Evolutionary conservation across 2,113 vertebrate species (phyloP), one percentile per base, ranked within the genome.

Genomic region (Tachuris rubrigastra): DNA sequence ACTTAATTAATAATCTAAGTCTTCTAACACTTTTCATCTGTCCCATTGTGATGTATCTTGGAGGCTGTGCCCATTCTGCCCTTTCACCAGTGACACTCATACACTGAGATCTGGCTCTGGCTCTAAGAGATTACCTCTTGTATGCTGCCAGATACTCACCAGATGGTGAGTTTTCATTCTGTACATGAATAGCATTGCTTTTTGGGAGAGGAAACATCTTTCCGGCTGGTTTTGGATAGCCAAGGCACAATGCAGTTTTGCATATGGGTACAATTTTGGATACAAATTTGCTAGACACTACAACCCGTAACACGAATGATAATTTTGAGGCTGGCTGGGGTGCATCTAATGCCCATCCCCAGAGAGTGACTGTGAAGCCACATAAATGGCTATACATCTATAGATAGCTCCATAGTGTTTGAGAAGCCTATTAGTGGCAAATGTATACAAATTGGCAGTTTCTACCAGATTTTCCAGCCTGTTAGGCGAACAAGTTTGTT

Each of bases 391-490:
- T 80, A 41, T 59, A 28, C 23, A 80, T 47, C 59, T 47, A 55
- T 9, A 62, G 75, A 76, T 79, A 94, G 9, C 63, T 86, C 59
- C 47, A 67, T 47, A 35, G 46, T 67, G 72, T 55, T 66, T 1
- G 3, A 88, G 68, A 75, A 97, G 52, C 39, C 35, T 93, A n/a
- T 90, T 87, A 93, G 50, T n/a, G 52, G 27, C 47, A 93, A 95
- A 95, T 87, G 60, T 39, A 39, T 87, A 89, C 75, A 81, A 87
- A 92, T 75, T 93, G 93, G 80, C 76, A 84, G 60, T 25, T 95
- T 72, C 56, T 81, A 72, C 23, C 74, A 87, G 52, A 85, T 92
- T 95, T 95, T 95, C 91, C 83, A 92, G 83, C 55, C 83, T 92
- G 68, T 92, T 96, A 89, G 73, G 77, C 0, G 5, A 89, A 95